Percentiles rank a stretch among this genome's conserved stretches.
Evolutionary conservation across 2,888 invertebrate genomes (phyloP).

Genomic region (Luperina testacea): DNA sequence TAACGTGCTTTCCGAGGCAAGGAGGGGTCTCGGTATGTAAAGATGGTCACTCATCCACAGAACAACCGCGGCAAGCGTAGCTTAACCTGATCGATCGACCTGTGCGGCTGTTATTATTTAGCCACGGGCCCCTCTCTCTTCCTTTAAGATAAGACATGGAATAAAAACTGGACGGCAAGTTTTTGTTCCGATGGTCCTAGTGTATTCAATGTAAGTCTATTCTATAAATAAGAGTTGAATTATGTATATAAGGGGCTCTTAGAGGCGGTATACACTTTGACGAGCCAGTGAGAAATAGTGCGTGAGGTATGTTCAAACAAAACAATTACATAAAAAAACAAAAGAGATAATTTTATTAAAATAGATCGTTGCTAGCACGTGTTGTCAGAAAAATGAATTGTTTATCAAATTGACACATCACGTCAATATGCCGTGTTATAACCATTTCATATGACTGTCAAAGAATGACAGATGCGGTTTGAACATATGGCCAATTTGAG

Average conservation of each 20-base stretch:
- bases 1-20: no score
- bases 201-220: constrained; percentile 62
- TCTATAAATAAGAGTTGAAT: constrained; percentile 77
- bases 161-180: constrained; percentile 42
- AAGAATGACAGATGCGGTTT: no score
- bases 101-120: no score
- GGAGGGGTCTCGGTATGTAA: no score
- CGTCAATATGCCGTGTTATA: no score
- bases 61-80: no score
- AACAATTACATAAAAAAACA: no score
- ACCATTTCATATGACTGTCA: no score
- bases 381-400: neutral
- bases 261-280: constrained; percentile 56
- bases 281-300: neutral
- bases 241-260: constrained; percentile 68
- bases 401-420: no score
- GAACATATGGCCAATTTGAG: no score
- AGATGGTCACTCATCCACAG: no score
- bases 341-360: neutral
- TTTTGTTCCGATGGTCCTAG: constrained; percentile 47
- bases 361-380: neutral
- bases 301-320: neutral
- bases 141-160: constrained; percentile 20
- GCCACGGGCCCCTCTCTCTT: neutral
- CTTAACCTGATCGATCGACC: no score